Conservation (phyloP, 2,888 invertebrate genomes). For the Pollenia amentaria region DNA sequence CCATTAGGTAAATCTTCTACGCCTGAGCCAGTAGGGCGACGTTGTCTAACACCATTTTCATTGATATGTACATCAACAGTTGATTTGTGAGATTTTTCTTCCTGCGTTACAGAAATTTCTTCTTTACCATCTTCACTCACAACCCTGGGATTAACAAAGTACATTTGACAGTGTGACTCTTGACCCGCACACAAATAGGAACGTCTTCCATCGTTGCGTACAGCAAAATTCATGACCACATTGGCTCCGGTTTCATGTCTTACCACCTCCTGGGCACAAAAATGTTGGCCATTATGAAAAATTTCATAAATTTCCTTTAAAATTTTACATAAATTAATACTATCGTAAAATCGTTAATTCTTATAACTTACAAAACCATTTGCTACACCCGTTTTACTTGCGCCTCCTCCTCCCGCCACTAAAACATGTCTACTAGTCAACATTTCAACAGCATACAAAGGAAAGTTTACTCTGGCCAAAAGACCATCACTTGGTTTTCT, state of each 20-base stretch:
- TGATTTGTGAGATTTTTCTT: conserved; percentile 76
- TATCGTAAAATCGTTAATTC: too few species aligned
- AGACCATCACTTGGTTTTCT: conserved; percentile 89
- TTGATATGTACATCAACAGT: conserved; percentile 78
- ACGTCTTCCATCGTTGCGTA: conserved; percentile 89
- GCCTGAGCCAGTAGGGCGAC: conserved; percentile 77
- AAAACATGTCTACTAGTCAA: conserved; percentile 96
- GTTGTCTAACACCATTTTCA: conserved; percentile 82
- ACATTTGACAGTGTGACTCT: conserved; percentile 95
- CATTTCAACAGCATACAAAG: conserved; percentile 95
- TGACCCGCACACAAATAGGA: conserved; percentile 95
- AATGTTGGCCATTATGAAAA: conserved; percentile 92
- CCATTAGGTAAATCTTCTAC: conserved; percentile 82
- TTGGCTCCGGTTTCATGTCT: conserved; percentile 95
- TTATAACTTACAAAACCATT: conserved; percentile 95
- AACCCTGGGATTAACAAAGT: conserved; percentile 88
- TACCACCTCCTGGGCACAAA: conserved; percentile 94
- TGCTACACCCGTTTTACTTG: conserved; percentile 97
- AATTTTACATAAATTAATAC: too few species aligned
- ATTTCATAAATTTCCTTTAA: conserved; percentile 96
- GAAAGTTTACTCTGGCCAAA: conserved; percentile 95
- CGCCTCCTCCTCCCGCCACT: conserved; percentile 98
- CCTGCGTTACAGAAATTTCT: conserved; percentile 71
- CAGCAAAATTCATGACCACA: conserved; percentile 96
- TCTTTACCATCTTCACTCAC: conserved; percentile 85